Conservation (phyloP, 2,888 invertebrate genomes). For the Darwinula stevensoni region DNA sequence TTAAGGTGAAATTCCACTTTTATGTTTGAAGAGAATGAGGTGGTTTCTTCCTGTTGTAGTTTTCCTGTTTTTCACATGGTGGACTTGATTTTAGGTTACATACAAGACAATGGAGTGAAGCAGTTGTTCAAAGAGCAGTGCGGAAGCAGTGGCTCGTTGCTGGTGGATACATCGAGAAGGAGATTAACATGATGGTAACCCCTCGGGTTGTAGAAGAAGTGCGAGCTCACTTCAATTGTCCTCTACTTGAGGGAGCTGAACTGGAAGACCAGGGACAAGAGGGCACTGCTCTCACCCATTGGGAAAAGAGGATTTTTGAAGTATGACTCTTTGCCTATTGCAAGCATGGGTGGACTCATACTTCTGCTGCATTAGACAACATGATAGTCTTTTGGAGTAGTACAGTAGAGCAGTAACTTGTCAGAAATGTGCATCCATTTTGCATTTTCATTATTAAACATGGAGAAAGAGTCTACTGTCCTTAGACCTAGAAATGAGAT, state of each 20-base stretch:
- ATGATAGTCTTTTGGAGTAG: too few relatives aligned
- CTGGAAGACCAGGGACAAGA: constrained; percentile 93
- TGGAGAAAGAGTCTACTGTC: too few relatives aligned
- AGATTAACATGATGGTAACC: constrained; percentile 63
- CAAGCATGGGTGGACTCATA: too few relatives aligned
- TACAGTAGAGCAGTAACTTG: too few relatives aligned
- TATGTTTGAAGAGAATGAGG: too few relatives aligned
- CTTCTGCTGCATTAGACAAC: too few relatives aligned
- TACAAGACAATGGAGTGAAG: constrained; percentile 78
- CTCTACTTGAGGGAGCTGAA: constrained; percentile 71
- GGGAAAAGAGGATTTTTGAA: constrained; percentile 96
- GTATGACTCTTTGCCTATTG: constrained; percentile 26
- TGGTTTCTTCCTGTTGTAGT: too few relatives aligned
- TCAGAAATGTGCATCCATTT: too few relatives aligned
- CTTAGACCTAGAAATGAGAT: too few relatives aligned
- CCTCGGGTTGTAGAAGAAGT: constrained; percentile 67
- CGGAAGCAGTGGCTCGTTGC: constrained; percentile 43
- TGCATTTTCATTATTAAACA: too few relatives aligned
- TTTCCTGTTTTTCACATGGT: too few relatives aligned
- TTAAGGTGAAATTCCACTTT: too few relatives aligned
- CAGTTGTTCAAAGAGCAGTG: constrained; percentile 44
- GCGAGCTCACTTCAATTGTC: constrained; percentile 57
- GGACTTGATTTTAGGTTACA: constrained; percentile 41
- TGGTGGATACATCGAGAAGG: constrained; percentile 37
- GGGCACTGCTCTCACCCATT: constrained; percentile 86